phyloP scores from a whole-genome alignment of 2,888 invertebrate genomes.

The Rhabditoides inermis region DNA sequence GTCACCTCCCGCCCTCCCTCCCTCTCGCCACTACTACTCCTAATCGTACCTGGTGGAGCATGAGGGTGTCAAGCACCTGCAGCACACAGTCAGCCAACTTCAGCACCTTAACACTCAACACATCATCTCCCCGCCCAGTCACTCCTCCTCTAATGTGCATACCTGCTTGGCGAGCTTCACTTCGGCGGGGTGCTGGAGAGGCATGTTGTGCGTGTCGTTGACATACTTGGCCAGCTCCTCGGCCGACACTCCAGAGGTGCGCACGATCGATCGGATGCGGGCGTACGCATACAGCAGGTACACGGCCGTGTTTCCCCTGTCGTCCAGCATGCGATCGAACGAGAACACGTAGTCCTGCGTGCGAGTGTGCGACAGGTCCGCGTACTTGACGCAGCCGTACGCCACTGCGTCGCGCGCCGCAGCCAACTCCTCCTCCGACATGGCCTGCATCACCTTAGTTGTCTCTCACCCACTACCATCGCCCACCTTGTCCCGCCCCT shows the following conservation, averaged over 20 bases:
- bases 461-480: background rate
- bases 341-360: constrained; percentile 88
- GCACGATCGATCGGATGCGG: constrained; percentile 67
- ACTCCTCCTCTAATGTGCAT: background rate
- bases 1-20: too few species aligned
- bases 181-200: constrained; percentile 78
- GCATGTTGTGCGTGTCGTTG: constrained; percentile 59
- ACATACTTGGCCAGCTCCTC: constrained; percentile 61
- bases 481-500: constrained; percentile 54
- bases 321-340: constrained; percentile 97
- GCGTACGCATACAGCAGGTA: constrained; percentile 89
- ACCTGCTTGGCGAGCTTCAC: constrained; percentile 78
- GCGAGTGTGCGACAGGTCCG: constrained; percentile 86
- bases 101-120: constrained; percentile 56
- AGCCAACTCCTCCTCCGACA: constrained; percentile 34
- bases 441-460: constrained; percentile 19
- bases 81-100: constrained; percentile 79
- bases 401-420: constrained; percentile 68
- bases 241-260: constrained; percentile 53
- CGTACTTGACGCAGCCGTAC: constrained; percentile 95
- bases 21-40: too few species aligned
- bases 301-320: constrained; percentile 95
- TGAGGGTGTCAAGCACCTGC: constrained; percentile 64
- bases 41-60: constrained; percentile 53
- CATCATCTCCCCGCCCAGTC: background rate